Evolutionary conservation across 2,113 vertebrate species (phyloP).

Genomic region (Hydrolagus affinis): DNA sequence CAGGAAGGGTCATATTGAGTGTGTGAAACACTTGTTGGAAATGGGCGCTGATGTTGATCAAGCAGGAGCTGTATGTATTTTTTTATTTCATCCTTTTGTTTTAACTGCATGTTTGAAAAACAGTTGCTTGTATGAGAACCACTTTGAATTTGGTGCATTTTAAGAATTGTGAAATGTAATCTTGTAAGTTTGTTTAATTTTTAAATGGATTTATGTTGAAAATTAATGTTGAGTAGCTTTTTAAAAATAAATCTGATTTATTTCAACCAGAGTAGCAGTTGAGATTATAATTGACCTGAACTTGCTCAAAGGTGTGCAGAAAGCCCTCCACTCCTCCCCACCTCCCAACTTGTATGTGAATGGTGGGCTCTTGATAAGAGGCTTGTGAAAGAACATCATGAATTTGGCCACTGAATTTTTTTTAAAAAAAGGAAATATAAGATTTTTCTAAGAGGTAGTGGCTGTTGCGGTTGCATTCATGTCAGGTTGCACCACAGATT

Average conservation of each 20-base stretch:
- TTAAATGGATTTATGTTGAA: background rate
- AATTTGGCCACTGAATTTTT: no score
- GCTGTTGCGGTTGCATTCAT: no score
- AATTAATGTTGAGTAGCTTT: background rate
- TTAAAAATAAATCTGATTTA: background rate
- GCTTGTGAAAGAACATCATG: no score
- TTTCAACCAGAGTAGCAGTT: background rate
- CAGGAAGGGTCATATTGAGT: conserved; percentile 83
- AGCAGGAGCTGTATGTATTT: conserved; percentile 80
- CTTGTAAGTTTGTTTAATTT: background rate
- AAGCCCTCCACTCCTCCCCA: no score
- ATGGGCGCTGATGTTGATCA: conserved; percentile 95
- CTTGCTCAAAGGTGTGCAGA: no score
- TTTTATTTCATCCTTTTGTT: background rate
- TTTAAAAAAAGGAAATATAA: no score
- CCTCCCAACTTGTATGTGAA: no score
- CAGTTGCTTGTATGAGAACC: background rate
- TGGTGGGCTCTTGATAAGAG: no score
- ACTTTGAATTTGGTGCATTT: background rate
- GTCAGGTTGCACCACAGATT: no score
- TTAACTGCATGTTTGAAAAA: background rate
- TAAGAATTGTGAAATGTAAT: background rate
- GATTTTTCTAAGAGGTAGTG: no score
- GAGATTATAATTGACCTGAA: no score
- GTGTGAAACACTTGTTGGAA: conserved; percentile 81